Percentiles rank a stretch among this genome's conserved stretches.
Conservation (phyloP, 2,888 invertebrate genomes). For the Hyposoter didymator region DNA sequence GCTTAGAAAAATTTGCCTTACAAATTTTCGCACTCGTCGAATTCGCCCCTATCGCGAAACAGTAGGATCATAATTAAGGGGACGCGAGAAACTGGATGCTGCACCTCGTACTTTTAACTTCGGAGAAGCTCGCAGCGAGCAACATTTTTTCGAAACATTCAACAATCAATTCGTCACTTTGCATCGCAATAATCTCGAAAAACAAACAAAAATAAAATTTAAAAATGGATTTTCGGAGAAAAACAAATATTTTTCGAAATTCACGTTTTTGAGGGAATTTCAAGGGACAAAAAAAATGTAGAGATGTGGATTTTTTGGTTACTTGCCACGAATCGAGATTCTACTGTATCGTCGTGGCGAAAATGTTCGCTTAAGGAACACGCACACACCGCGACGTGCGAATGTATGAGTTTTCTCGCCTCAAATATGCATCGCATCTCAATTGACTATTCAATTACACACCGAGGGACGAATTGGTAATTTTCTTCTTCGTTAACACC, state of each 20-base stretch:
- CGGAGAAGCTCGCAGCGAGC: no score
- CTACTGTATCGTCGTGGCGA: conserved; percentile 8
- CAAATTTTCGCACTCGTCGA: conserved; percentile 65
- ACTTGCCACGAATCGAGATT: not conserved
- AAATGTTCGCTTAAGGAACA: conserved; percentile 6
- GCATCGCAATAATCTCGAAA: not conserved
- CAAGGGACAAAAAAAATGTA: not conserved
- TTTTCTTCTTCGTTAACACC: conserved; percentile 67
- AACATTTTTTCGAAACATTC: not conserved
- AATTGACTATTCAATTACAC: conserved; percentile 68
- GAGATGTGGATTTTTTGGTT: not conserved
- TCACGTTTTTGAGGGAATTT: no score
- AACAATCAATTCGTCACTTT: not conserved
- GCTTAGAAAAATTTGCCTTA: conserved; percentile 63
- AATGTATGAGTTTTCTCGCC: conserved; percentile 58
- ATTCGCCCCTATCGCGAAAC: conserved; percentile 17
- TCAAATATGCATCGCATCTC: conserved; percentile 27
- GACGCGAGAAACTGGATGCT: not conserved
- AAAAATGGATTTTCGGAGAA: not conserved
- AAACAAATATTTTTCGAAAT: no score
- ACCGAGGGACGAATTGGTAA: conserved; percentile 66
- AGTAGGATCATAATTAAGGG: conserved; percentile 6
- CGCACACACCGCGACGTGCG: not conserved
- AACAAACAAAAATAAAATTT: not conserved
- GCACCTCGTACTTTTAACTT: not conserved